phyloP scores from a whole-genome alignment of 2,113 vertebrate species.

The Plestiodon gilberti region DNA sequence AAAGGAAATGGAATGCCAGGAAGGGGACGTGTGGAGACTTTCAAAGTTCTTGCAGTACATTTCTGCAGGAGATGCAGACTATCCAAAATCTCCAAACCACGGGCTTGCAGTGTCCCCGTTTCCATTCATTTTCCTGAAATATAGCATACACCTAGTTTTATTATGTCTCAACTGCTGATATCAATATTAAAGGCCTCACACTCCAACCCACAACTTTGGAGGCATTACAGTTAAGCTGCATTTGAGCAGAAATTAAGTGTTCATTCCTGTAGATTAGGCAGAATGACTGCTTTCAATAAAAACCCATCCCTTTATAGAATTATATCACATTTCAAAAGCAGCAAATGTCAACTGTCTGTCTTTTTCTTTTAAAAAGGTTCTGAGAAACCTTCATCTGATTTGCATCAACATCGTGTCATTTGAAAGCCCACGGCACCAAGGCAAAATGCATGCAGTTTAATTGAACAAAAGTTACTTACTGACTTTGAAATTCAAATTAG shows the following conservation, averaged over 20 bases:
- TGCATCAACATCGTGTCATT: not conserved
- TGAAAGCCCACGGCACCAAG: not conserved
- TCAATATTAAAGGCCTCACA: not conserved
- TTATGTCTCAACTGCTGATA: not conserved
- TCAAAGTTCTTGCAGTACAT: not conserved
- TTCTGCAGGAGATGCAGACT: not conserved
- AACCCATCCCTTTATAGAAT: no score
- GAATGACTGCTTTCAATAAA: not conserved
- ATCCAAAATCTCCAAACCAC: no score
- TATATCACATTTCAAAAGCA: no score
- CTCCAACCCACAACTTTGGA: not conserved
- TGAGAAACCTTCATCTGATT: not conserved
- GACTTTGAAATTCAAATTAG: not conserved
- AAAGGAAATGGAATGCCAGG: conserved; percentile 11
- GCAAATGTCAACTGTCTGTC: no score
- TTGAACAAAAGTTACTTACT: not conserved
- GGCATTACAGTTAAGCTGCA: not conserved
- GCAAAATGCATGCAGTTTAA: not conserved
- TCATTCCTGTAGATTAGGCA: not conserved
- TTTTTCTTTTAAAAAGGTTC: not conserved
- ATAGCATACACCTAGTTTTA: not conserved
- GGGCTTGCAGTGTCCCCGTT: not conserved
- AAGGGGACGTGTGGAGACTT: conserved; percentile 1
- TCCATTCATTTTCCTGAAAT: not conserved
- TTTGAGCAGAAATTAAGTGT: not conserved